These are phyloP conservation scores for Amiota communis DNA, from an alignment of 2,888 invertebrate genomes.

Conservation along the genomic window DNA sequence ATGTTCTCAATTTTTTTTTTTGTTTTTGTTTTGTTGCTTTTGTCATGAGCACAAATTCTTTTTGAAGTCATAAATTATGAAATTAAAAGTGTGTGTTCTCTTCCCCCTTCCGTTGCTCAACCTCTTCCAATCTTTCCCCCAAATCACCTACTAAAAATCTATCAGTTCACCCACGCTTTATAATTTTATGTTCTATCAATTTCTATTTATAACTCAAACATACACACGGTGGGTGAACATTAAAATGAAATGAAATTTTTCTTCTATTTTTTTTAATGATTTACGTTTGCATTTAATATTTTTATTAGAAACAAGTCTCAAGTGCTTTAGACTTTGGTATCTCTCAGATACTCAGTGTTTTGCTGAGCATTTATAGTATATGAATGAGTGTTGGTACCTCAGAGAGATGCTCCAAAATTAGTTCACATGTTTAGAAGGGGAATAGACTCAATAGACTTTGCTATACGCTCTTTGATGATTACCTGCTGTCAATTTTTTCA, in stretches of 20 bases:
- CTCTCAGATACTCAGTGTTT: background rate
- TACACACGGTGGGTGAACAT: slow-evolving; percentile 38
- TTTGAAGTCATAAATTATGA: slow-evolving; percentile 30
- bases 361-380: background rate
- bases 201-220: slow-evolving; percentile 32
- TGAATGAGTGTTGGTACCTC: background rate
- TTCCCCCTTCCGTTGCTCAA: background rate
- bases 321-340: slow-evolving; percentile 20
- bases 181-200: slow-evolving; percentile 47
- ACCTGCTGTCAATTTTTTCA: slow-evolving; percentile 1
- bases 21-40: background rate
- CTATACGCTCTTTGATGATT: slow-evolving; percentile 20
- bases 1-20: background rate
- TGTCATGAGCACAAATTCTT: slow-evolving; percentile 7
- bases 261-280: slow-evolving; percentile 57
- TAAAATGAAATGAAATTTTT: slow-evolving; percentile 16
- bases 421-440: background rate
- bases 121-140: background rate
- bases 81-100: slow-evolving; percentile 16
- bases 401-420: slow-evolving; percentile 9
- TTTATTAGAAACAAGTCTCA: slow-evolving; percentile 52
- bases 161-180: background rate
- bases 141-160: background rate
- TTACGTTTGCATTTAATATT: slow-evolving; percentile 59
- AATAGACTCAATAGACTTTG: background rate